phyloP scores from a whole-genome alignment of 1,140 invertebrate species.

The Cotesia glomerata region DNA sequence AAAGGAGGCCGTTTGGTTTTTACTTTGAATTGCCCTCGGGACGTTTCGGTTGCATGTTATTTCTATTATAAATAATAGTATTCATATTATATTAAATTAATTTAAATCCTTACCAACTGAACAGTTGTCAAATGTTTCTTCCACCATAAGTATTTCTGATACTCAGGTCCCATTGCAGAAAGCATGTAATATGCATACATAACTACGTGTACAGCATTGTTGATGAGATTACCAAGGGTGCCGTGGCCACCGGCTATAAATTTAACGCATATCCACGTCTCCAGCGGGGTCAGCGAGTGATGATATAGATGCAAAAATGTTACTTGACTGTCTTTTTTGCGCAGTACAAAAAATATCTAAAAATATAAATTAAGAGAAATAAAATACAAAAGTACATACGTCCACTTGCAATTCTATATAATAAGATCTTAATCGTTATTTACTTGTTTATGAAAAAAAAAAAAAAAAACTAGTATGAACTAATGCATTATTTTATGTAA shows the following conservation, averaged over 20 bases:
- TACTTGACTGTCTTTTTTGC: conserved; percentile 93
- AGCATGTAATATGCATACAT: conserved; percentile 95
- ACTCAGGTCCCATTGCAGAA: conserved; percentile 87
- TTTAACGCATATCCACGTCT: conserved; percentile 95
- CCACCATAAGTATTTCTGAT: conserved; percentile 94
- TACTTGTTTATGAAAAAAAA: neutral
- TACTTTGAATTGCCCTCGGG: neutral
- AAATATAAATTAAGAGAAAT: conserved; percentile 37
- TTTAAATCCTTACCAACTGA: conserved; percentile 77
- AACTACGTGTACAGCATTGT: conserved; percentile 92
- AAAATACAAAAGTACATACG: neutral
- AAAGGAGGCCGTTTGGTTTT: conserved; percentile 11
- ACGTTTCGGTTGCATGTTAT: neutral
- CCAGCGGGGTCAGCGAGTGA: conserved; percentile 91
- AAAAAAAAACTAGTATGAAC: too few species aligned
- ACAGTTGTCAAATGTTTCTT: conserved; percentile 91
- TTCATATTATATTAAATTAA: neutral
- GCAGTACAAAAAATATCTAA: conserved; percentile 85
- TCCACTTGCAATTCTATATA: too few species aligned
- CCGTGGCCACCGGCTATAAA: conserved; percentile 93
- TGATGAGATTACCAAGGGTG: conserved; percentile 89
- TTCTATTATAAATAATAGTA: neutral
- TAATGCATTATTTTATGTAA: too few species aligned
- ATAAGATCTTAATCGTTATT: neutral
- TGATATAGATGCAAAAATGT: conserved; percentile 94